Evolutionary conservation across 2,113 vertebrate genomes (phyloP).

Genomic region (Amia ocellicauda): DNA sequence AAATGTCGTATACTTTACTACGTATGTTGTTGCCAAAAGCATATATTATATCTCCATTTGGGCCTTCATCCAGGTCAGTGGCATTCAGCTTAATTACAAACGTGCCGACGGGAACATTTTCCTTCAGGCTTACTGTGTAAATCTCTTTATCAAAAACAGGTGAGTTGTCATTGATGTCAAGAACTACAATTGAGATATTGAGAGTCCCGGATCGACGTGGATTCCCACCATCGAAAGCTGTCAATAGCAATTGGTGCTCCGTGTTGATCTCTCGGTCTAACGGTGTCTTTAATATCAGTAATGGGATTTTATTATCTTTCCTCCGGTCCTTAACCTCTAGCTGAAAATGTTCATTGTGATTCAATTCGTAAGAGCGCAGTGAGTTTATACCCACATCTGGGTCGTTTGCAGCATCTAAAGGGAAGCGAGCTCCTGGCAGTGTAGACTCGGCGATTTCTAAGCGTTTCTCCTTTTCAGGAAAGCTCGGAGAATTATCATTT

Average conservation of each 20-base stretch:
- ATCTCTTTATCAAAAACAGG: constrained; percentile 48
- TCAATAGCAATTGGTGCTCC: constrained; percentile 34
- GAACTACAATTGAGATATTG: constrained; percentile 33
- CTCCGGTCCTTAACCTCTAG: constrained; percentile 47
- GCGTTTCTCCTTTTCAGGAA: neutral
- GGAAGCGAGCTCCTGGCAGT: constrained; percentile 6
- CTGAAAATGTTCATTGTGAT: constrained; percentile 44
- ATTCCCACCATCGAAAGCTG: constrained; percentile 41
- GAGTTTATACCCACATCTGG: neutral
- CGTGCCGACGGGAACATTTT: constrained; percentile 32
- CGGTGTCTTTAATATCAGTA: constrained; percentile 41
- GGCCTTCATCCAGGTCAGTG: constrained; percentile 55
- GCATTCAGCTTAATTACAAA: constrained; percentile 50
- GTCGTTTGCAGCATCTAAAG: constrained; percentile 5
- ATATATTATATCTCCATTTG: constrained; percentile 53
- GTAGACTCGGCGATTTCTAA: constrained; percentile 18
- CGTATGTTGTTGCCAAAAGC: constrained; percentile 43
- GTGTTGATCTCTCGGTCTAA: constrained; percentile 48
- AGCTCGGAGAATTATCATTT: constrained; percentile 18
- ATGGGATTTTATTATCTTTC: constrained; percentile 42
- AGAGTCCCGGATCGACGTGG: constrained; percentile 34
- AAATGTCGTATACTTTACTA: constrained; percentile 28
- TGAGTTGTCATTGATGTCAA: constrained; percentile 45
- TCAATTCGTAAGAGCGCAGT: neutral
- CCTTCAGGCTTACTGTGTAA: constrained; percentile 30